These are phyloP conservation scores for Allygus modestus DNA, from an alignment of 2,888 invertebrate species.

Conservation along the genomic window DNA sequence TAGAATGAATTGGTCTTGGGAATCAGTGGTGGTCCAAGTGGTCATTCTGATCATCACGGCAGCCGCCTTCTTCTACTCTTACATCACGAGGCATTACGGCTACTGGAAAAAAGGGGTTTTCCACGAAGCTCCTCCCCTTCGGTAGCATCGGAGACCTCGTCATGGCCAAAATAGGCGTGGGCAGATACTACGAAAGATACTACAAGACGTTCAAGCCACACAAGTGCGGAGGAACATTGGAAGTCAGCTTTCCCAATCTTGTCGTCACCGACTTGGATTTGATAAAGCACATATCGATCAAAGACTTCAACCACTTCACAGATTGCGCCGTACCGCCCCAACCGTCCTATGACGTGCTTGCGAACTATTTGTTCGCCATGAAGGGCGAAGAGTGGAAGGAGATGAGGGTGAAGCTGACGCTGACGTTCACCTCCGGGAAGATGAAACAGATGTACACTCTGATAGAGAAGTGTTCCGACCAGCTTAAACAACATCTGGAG, in stretches of 20 bases:
- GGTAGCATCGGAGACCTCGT: constrained; percentile 30
- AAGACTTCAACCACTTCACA: constrained; percentile 76
- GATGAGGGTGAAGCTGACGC: constrained; percentile 76
- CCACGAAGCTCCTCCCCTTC: constrained; percentile 3
- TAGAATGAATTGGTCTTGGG: constrained; percentile 6
- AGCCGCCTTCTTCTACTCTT: constrained; percentile 23
- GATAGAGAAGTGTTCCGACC: constrained; percentile 74
- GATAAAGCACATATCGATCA: constrained; percentile 75
- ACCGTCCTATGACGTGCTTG: constrained; percentile 73
- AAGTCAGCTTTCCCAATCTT: constrained; percentile 76
- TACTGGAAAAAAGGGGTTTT: constrained; percentile 51
- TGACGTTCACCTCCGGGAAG: constrained; percentile 78
- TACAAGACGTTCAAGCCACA: constrained; percentile 65
- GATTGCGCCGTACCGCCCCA: constrained; percentile 75
- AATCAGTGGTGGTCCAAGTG: constrained; percentile 32
- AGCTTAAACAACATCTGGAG: constrained; percentile 72
- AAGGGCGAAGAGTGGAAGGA: constrained; percentile 77
- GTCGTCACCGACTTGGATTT: constrained; percentile 75
- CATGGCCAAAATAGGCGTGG: neutral
- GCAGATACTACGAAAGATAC: constrained; percentile 12
- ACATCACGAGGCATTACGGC: constrained; percentile 22
- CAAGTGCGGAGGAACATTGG: constrained; percentile 76
- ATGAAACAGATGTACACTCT: constrained; percentile 77
- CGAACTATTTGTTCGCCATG: constrained; percentile 74
- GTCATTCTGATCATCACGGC: constrained; percentile 6